Conservation (phyloP, 35 echinoderm and acorn worm genomes). For the Heliocidaris tuberculata region DNA sequence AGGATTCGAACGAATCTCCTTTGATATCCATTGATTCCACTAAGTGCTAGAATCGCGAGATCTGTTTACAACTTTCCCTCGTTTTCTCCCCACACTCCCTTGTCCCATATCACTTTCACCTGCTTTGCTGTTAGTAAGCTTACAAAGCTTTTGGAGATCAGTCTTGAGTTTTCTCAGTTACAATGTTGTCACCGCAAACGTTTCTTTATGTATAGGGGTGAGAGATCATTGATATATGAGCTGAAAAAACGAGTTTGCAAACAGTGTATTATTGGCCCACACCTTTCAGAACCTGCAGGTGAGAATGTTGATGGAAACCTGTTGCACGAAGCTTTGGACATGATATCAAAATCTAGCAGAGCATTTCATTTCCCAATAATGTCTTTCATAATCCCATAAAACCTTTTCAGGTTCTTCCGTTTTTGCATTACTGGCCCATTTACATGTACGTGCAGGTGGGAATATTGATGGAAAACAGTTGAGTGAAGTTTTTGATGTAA, state of each 20-base stretch:
- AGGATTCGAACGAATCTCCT: not conserved
- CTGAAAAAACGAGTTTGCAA: not conserved
- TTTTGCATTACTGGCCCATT: no score
- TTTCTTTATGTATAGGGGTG: not conserved
- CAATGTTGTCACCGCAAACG: not conserved
- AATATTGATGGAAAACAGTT: no score
- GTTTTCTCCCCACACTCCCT: not conserved
- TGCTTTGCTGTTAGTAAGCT: not conserved
- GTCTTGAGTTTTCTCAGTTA: not conserved
- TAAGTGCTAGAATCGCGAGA: not conserved
- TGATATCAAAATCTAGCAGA: not conserved
- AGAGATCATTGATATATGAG: not conserved
- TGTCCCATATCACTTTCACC: not conserved
- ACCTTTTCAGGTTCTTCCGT: not conserved
- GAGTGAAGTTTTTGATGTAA: not conserved
- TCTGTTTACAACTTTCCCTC: not conserved
- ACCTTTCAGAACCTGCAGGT: not conserved
- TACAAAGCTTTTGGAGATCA: not conserved
- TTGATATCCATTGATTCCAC: slow-evolving; percentile 19
- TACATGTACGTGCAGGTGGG: no score
- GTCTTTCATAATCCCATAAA: not conserved
- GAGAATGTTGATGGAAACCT: not conserved
- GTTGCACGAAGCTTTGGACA: not conserved
- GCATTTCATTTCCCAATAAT: not conserved
- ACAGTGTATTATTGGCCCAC: not conserved